These are phyloP conservation scores for Montifringilla adamsi DNA, from an alignment of 2,113 vertebrate genomes.

Conservation along the genomic window DNA sequence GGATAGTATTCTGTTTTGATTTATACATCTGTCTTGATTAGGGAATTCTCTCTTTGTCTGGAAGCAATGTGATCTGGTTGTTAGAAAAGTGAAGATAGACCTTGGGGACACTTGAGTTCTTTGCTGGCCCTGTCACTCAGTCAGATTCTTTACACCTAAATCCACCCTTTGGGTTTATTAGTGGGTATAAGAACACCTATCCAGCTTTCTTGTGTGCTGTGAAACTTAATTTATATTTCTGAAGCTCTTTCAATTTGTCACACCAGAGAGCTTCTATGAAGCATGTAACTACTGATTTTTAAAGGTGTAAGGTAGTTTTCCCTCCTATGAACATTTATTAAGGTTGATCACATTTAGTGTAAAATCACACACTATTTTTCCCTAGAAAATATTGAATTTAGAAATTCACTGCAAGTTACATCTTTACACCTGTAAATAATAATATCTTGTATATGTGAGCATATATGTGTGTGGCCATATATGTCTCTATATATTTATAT, in stretches of 20 bases:
- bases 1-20: neutral
- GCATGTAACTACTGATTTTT: neutral
- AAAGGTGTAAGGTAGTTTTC: neutral
- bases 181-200: neutral
- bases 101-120: neutral
- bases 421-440: constrained; percentile 28
- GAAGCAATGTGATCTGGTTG: neutral
- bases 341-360: neutral
- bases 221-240: neutral
- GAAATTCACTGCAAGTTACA: neutral
- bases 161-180: constrained; percentile 13
- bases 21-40: neutral
- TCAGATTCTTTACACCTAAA: neutral
- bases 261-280: neutral
- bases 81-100: constrained; percentile 8
- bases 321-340: neutral
- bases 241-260: neutral
- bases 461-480: neutral
- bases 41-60: constrained; percentile 33
- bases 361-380: neutral
- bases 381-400: neutral
- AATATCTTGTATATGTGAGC: neutral
- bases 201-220: neutral
- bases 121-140: neutral
- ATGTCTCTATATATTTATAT: neutral